Base-by-base conservation (phyloP, 1,140 invertebrate genomes). In the Galendromus occidentalis region DNA sequence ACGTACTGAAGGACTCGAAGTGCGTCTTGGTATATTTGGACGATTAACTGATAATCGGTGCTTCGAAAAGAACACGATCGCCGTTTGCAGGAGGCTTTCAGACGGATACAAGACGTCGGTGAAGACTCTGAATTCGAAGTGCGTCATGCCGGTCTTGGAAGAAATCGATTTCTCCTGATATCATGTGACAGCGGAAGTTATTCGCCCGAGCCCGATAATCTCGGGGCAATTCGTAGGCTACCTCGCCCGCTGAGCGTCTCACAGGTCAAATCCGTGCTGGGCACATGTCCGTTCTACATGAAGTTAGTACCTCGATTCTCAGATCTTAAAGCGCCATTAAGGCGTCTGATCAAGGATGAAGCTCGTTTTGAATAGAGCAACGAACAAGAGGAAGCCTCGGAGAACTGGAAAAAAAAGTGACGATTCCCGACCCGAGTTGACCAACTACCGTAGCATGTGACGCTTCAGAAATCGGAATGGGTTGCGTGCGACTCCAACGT, bases 91-190 rank as follows among this genome's bases (percentile, higher is more conserved):
- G 25, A 9, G 41, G 39, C 68, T n/a, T 22, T 71, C 25, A 2
- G 22, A 9, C 17, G 64, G 4, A 17, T 71, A 17, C 25, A 64
- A 55, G 25, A 66, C 33, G 66, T 65, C 12, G 66, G 69, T n/a
- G n/a, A 9, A 70, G 7, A 71, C 66, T 1, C 33, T 71, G 6
- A 71, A 71, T 17, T 42, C 64, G 17, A 71, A 67, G 47, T 65
- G 66, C 67, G 59, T 25, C 1, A 20, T 67, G 7, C 42, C 22
- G n/a, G 12, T n/a, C n/a, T n/a, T n/a, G 20, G 9, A 42, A 25
- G 1, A 25, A 6, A n/a, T 67, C 18, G 64, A 41, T 7, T 67
- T 67, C 22, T 20, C 67, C 6, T 66, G 67, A 5, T 47, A 5
- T 5, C 5, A 5, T 6, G 28, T 47, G 4, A 5, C 18, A 5